Percentiles rank a stretch among this genome's conserved stretches.
Evolutionary conservation across 2,113 vertebrate genomes (phyloP).

Genomic region (Lipophrys pholis): DNA sequence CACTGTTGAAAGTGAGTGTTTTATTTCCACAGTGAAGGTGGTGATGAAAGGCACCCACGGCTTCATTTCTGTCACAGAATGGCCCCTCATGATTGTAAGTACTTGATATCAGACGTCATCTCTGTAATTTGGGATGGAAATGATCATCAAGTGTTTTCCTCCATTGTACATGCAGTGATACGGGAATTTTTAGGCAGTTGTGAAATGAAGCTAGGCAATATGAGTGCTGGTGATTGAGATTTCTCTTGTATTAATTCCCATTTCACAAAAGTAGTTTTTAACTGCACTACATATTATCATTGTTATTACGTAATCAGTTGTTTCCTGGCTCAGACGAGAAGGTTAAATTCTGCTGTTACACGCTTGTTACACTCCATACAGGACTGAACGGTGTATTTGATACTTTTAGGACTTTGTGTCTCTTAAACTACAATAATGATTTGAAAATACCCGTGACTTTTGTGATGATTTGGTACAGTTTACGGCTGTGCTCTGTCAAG

Average conservation of each 20-base stretch:
- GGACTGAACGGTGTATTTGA: not conserved
- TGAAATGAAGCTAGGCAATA: no score
- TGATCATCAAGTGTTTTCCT: no score
- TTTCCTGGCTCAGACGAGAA: not conserved
- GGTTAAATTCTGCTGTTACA: not conserved
- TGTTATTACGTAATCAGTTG: not conserved
- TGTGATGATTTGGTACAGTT: no score
- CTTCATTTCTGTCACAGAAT: conserved; percentile 90
- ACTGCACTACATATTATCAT: no score
- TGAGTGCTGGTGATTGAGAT: no score
- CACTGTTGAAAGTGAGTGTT: conserved; percentile 9
- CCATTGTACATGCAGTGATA: no score
- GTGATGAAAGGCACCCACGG: conserved; percentile 89
- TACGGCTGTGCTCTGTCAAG: no score
- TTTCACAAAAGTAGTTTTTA: no score
- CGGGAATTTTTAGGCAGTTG: no score
- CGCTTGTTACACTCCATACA: not conserved
- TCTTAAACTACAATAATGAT: not conserved
- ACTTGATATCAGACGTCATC: not conserved
- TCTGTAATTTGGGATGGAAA: no score
- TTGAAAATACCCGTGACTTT: no score
- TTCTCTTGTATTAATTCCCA: no score
- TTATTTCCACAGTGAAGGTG: conserved; percentile 83
- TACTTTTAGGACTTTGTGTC: not conserved
- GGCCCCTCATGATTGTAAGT: conserved; percentile 94